Conservation (phyloP, 2,113 vertebrate genomes). For the Ariopsis seemanni region DNA sequence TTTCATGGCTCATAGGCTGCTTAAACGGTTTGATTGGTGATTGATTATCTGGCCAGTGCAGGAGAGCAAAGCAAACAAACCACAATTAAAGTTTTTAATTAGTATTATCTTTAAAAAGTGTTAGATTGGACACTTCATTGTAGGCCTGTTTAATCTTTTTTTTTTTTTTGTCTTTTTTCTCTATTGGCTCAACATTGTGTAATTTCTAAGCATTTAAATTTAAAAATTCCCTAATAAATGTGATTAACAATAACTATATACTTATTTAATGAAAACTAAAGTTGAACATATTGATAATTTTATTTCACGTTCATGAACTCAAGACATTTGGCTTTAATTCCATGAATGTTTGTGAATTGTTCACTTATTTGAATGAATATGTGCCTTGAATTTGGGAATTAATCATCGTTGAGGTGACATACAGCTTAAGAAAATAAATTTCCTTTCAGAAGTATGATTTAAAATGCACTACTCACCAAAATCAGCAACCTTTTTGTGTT, state of each 20-base stretch:
- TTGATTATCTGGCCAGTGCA: neutral
- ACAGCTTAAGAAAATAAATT: neutral
- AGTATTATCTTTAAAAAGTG: neutral
- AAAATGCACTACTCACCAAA: slow-evolving; percentile 6
- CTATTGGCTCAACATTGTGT: neutral
- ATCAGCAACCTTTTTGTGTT: rapidly evolving
- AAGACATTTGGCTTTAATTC: neutral
- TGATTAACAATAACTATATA: neutral
- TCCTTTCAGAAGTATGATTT: neutral
- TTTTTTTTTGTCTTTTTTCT: neutral
- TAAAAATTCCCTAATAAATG: too few relatives aligned
- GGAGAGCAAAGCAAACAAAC: too few relatives aligned
- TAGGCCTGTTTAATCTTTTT: neutral
- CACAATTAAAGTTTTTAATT: neutral
- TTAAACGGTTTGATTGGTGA: neutral
- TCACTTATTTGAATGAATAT: neutral
- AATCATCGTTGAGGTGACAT: neutral
- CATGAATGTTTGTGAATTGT: neutral
- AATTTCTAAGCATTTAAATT: too few relatives aligned
- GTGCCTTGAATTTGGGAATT: neutral
- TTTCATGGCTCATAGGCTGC: neutral
- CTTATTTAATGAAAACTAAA: neutral
- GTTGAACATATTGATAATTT: neutral
- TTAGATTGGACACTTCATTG: neutral
- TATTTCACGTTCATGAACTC: neutral